A percentile compares a stretch with the other conserved stretches of the same genome.
phyloP scores from a whole-genome alignment of 1,140 invertebrate species.

The Probaryconus sp. region DNA sequence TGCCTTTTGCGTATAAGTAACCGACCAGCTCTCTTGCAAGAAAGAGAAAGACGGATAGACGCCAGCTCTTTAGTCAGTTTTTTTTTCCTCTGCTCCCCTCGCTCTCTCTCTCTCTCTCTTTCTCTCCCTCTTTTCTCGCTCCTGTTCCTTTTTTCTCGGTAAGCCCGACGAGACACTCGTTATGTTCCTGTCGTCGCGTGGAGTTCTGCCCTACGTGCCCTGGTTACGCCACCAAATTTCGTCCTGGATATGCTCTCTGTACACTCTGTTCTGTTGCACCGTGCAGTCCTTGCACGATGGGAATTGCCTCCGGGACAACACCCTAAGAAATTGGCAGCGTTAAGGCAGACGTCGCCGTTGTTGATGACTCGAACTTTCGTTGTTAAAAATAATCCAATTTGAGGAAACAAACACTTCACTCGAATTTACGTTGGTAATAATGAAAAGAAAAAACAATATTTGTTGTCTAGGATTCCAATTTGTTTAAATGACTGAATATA shows the following conservation, averaged over 20 bases:
- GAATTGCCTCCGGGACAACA: conserved; percentile 38
- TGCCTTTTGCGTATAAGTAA: conserved; percentile 59
- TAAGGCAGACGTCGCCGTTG: conserved; percentile 1
- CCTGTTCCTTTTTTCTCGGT: conserved; percentile 25
- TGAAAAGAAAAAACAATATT: no score
- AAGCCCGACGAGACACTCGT: conserved; percentile 45
- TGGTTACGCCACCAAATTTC: conserved; percentile 49
- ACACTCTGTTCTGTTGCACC: conserved; percentile 10
- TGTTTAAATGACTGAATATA: no score
- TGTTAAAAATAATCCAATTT: conserved; percentile 39
- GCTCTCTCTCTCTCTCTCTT: conserved; percentile 7
- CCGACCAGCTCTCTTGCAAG: conserved; percentile 28
- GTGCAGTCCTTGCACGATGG: conserved; percentile 14
- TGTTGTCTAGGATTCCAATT: no score
- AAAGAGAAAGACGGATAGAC: neutral
- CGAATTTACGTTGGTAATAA: neutral
- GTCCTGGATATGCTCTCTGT: conserved; percentile 28
- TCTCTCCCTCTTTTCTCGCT: conserved; percentile 6
- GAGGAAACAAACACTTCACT: conserved; percentile 2
- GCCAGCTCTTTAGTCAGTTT: no score
- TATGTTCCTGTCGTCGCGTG: conserved; percentile 53
- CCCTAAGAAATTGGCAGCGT: conserved; percentile 39
- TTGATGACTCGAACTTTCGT: conserved; percentile 11
- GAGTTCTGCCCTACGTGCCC: conserved; percentile 48
- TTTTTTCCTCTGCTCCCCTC: conserved; percentile 6